These are phyloP conservation scores for Dicaeum eximium DNA, from an alignment of 2,113 vertebrate species.

Conservation along the genomic window DNA sequence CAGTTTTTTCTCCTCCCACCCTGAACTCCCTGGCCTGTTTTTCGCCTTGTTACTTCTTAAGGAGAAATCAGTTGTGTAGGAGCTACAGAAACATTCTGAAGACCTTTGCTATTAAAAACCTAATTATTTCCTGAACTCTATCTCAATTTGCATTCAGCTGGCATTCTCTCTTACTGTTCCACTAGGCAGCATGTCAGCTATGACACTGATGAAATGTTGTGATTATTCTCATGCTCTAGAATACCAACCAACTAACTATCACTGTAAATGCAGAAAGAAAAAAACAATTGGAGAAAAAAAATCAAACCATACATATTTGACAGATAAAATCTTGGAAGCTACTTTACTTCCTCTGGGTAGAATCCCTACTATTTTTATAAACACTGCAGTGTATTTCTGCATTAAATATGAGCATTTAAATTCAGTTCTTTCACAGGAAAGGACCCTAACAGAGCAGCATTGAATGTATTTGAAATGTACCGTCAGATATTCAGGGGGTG, in stretches of 20 bases:
- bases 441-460: neutral
- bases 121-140: neutral
- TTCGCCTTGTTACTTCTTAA: neutral
- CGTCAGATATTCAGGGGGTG: neutral
- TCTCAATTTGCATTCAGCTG: neutral
- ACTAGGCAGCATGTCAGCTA: neutral
- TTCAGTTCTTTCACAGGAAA: neutral
- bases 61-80: neutral
- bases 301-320: neutral
- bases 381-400: neutral
- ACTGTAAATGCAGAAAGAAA: neutral
- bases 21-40: neutral
- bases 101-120: neutral
- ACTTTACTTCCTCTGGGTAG: neutral
- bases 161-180: neutral
- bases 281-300: neutral
- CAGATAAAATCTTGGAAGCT: neutral
- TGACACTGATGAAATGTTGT: neutral
- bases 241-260: neutral
- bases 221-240: neutral
- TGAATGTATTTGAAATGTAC: neutral
- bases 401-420: neutral
- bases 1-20: neutral
- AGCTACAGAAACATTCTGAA: neutral
- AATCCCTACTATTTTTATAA: neutral